phyloP scores from a whole-genome alignment of 1,140 invertebrate genomes.

The Neelides sp. region DNA sequence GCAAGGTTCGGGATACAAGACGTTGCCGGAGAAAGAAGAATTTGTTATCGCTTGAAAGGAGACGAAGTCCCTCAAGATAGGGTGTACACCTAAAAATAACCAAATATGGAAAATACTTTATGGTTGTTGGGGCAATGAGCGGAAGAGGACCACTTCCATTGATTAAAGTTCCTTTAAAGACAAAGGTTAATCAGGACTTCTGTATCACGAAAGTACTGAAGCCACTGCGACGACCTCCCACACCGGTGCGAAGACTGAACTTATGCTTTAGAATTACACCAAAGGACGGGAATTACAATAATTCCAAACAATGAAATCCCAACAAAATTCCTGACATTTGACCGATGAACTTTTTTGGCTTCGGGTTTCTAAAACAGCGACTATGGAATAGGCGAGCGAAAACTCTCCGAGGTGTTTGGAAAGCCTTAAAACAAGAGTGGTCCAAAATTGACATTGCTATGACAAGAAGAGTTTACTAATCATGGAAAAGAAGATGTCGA shows the following conservation, averaged over 20 bases:
- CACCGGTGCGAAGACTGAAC: neutral
- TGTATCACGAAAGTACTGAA: slow-evolving; percentile 5
- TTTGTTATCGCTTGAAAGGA: slow-evolving; percentile 1
- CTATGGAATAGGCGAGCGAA: neutral
- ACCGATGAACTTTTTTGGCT: slow-evolving; percentile 11
- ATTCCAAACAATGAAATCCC: neutral
- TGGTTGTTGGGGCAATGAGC: slow-evolving; percentile 11
- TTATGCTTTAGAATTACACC: neutral
- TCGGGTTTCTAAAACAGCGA: slow-evolving; percentile 2
- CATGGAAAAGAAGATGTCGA: slow-evolving; percentile 3
- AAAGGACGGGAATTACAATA: neutral
- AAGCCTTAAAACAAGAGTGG: slow-evolving; percentile 4
- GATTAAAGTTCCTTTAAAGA: slow-evolving; percentile 6
- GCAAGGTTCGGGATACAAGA: slow-evolving; percentile 10
- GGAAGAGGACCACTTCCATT: slow-evolving; percentile 9
- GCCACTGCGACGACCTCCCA: neutral
- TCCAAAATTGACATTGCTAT: neutral
- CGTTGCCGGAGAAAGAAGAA: neutral
- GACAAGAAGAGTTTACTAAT: neutral
- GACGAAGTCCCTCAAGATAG: neutral
- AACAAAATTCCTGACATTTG: neutral
- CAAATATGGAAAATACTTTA: too few species aligned
- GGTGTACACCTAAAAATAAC: too few species aligned
- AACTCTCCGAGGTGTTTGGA: slow-evolving; percentile 8
- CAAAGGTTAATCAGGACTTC: slow-evolving; percentile 9